Conservation (phyloP, 2,113 vertebrate genomes). For the Bos taurus region DNA sequence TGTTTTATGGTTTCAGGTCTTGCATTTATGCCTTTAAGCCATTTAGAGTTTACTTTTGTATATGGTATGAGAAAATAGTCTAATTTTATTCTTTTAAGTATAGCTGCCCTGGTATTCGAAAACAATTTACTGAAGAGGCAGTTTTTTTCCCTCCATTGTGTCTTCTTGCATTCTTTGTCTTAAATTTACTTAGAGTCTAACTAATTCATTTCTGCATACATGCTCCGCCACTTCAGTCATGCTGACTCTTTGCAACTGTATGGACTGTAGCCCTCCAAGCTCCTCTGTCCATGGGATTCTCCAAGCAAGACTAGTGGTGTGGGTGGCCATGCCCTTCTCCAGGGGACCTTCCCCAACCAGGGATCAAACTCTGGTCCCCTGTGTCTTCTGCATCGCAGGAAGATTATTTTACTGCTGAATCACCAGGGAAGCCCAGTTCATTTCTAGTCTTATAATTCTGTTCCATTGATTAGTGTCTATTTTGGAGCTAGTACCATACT, state of each 20-base stretch:
- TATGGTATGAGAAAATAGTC: background rate
- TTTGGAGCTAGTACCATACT: background rate
- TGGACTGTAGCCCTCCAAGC: background rate
- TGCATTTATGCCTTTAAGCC: background rate
- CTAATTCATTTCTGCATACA: background rate
- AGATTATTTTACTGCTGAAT: background rate
- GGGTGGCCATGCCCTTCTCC: background rate
- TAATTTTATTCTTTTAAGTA: background rate
- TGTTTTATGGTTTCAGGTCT: background rate
- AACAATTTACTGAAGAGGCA: background rate
- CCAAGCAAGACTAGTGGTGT: background rate
- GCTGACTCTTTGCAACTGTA: background rate
- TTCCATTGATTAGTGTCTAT: background rate
- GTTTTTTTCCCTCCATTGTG: background rate
- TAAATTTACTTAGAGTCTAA: background rate
- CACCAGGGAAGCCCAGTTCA: background rate
- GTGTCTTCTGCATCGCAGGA: background rate
- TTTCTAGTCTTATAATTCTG: background rate
- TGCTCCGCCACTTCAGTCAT: background rate
- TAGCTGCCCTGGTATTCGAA: background rate
- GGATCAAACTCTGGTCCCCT: background rate
- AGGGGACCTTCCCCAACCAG: background rate
- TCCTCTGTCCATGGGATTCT: background rate
- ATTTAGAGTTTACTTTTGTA: background rate
- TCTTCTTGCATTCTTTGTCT: background rate